A percentile compares a stretch with the other conserved stretches of the same genome.
These are phyloP conservation scores for Hymenochirus boettgeri DNA, from an alignment of 2,113 vertebrate genomes.

Conservation along the genomic window DNA sequence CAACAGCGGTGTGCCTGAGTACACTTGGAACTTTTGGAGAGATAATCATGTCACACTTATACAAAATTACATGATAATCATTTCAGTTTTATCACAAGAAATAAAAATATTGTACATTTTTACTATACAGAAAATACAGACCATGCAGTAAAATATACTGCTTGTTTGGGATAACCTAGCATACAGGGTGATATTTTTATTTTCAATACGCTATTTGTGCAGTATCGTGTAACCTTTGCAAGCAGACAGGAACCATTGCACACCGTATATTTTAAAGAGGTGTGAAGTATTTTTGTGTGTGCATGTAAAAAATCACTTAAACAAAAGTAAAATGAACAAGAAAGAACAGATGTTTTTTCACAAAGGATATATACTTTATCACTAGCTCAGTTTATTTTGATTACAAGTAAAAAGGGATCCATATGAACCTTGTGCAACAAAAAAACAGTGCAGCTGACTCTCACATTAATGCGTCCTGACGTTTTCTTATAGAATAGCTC, in stretches of 20 bases:
- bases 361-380: conserved; percentile 37
- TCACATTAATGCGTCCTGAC: conserved; percentile 21
- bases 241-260: conserved; percentile 33
- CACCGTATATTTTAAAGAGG: conserved; percentile 40
- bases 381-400: conserved; percentile 29
- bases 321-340: conserved; percentile 33
- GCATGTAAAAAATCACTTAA: conserved; percentile 30
- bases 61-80: no score
- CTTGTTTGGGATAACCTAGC: no score
- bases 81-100: no score
- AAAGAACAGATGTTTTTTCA: conserved; percentile 40
- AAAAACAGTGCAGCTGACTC: conserved; percentile 37
- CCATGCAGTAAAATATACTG: no score
- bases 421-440: conserved; percentile 15
- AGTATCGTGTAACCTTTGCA: conserved; percentile 20
- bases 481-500: conserved; percentile 31
- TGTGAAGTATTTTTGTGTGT: conserved; percentile 41
- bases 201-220: conserved; percentile 24
- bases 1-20: no score
- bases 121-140: no score
- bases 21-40: no score
- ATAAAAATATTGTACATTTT: no score
- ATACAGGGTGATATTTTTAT: conserved; percentile 20
- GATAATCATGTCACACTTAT: no score
- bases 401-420: conserved; percentile 24